phyloP scores from a whole-genome alignment of 2,888 invertebrate species.

The Marronus borbonicus region DNA sequence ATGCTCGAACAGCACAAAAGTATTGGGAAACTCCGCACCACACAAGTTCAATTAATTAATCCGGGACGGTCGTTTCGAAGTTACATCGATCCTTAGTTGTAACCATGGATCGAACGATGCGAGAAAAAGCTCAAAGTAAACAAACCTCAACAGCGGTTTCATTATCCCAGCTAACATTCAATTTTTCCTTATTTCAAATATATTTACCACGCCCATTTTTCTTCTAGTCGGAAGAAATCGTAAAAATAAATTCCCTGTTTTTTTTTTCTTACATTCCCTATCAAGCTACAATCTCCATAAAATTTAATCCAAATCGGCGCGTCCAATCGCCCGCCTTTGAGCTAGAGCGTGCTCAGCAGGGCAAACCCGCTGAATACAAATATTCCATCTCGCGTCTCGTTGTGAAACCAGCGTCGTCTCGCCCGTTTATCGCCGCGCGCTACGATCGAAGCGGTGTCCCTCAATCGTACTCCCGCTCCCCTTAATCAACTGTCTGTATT shows the following conservation, averaged over 20 bases:
- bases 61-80: too few species aligned
- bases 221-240: background rate
- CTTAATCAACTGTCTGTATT: conserved; percentile 44
- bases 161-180: too few species aligned
- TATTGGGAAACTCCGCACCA: too few species aligned
- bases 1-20: too few species aligned
- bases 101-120: too few species aligned
- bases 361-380: conserved; percentile 8
- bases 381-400: conserved; percentile 10
- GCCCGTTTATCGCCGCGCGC: background rate
- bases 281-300: background rate
- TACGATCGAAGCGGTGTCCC: background rate
- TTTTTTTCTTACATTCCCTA: conserved; percentile 1
- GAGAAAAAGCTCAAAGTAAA: too few species aligned
- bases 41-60: too few species aligned
- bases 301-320: conserved; percentile 6
- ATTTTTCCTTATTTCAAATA: too few species aligned
- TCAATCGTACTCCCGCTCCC: conserved; percentile 6
- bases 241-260: background rate
- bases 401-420: background rate
- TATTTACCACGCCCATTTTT: background rate
- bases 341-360: background rate
- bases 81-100: too few species aligned
- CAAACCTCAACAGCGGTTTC: too few species aligned
- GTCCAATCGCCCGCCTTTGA: background rate